Base-by-base conservation (phyloP, 2,113 vertebrate species). In the Serinus canaria region DNA sequence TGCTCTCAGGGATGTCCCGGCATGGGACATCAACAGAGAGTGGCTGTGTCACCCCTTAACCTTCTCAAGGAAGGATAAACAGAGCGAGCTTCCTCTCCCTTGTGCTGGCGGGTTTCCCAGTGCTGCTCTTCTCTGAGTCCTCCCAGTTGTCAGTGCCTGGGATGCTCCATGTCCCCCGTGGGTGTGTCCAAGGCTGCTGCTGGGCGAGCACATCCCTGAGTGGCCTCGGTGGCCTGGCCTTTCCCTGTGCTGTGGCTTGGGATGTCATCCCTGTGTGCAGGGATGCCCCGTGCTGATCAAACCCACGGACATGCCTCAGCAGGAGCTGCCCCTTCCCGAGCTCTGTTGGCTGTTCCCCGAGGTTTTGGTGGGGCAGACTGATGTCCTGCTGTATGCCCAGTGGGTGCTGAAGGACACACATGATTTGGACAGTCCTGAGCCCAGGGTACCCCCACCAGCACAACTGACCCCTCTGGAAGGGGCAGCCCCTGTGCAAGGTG, bases 51-150 rank as follows among this genome's bases (percentile, higher is more conserved):
- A 93, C 77, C 80, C 87, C 47, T 66, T 76, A 90, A 69, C 79
- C 80, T 96, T 86, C 72, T 74, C 85, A 77, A 55, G 59, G 75
- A 83, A 86, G 52, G 79, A 93, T 86, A 97, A 96, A 95, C 90
- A 96, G 74, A 96, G 78, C 50, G 35, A 92, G 55, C 90, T 83
- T 59, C 94, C 91, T 96, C 86, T 89, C 83, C 60, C 91, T 86
- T 13, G 16, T 55, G 46, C 83, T 95, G 95, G 95, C 88, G 0
- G 52, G 16, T 63, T 93, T 97, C 96, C 96, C 92, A 85, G 90
- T 70, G 81, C 64, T 89, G 60, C 78, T 92, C 44, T 60, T 44
- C 39, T 82, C 82, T 4, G 59, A 95, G 64, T 39, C 79, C 59
- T 93, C 63, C 68, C 86, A 70, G 63, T 69, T 79, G 83, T 92